phyloP scores from a whole-genome alignment of 2,113 vertebrate species.

The Oenanthe oenanthe region DNA sequence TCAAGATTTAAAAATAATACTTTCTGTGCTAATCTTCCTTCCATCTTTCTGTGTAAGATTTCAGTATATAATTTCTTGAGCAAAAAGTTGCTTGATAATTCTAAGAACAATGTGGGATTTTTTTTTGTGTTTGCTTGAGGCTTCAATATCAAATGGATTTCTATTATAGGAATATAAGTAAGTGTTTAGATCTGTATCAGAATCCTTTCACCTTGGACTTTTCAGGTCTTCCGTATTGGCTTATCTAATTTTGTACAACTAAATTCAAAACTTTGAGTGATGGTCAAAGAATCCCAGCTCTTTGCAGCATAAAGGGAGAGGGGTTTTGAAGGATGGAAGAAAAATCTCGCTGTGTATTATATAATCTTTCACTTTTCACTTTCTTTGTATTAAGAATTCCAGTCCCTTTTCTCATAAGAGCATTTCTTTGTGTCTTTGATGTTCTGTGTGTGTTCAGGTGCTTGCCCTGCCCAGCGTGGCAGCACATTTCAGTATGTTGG shows the following conservation, averaged over 20 bases:
- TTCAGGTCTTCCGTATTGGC: neutral
- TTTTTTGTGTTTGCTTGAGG: neutral
- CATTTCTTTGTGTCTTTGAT: neutral
- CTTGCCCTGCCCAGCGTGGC: neutral
- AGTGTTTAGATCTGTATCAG: neutral
- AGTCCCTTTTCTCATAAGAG: neutral
- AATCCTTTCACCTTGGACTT: neutral
- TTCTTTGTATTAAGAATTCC: neutral
- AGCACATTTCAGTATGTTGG: neutral
- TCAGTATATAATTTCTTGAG: neutral
- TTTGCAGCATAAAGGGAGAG: neutral
- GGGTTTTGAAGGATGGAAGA: neutral
- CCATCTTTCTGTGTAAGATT: neutral
- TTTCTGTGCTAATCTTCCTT: neutral
- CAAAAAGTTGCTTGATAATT: neutral
- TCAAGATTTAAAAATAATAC: neutral
- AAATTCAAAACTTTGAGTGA: neutral
- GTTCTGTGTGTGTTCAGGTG: neutral
- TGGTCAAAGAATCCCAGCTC: neutral
- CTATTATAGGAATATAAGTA: neutral
- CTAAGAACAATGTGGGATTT: neutral
- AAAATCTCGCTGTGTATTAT: neutral
- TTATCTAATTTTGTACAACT: neutral
- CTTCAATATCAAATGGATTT: neutral
- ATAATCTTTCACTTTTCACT: neutral